Conservation (phyloP, 2,797 vertebrate species). For the Cryptoprocta ferox region DNA sequence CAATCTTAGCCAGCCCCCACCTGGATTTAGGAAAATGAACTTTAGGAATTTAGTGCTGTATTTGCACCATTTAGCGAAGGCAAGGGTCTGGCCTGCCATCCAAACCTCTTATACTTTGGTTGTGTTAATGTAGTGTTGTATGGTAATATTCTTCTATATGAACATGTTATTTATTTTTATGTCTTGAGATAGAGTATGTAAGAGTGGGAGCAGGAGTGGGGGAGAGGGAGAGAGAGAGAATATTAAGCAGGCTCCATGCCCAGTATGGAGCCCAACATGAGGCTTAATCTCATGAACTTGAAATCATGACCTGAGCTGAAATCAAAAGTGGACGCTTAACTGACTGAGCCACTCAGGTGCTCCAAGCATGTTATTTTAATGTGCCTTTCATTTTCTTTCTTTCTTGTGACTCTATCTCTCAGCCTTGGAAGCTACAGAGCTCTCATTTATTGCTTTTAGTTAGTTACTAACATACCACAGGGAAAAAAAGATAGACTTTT, state of each 20-base stretch:
- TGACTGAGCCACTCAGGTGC: too few relatives aligned
- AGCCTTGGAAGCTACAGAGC: not conserved
- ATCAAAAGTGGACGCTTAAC: too few relatives aligned
- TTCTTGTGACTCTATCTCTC: not conserved
- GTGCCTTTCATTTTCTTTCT: not conserved
- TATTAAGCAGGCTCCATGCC: too few relatives aligned
- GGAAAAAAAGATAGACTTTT: not conserved
- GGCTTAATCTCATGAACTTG: too few relatives aligned
- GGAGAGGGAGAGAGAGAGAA: too few relatives aligned
- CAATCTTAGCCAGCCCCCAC: rapidly evolving
- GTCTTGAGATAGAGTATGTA: too few relatives aligned
- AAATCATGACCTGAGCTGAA: too few relatives aligned
- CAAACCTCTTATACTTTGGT: not conserved
- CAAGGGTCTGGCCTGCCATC: not conserved
- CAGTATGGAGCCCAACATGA: too few relatives aligned
- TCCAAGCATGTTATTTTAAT: not conserved
- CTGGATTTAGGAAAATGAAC: not conserved
- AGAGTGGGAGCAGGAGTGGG: too few relatives aligned
- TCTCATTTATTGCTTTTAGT: not conserved
- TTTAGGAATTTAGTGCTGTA: not conserved
- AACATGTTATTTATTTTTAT: too few relatives aligned
- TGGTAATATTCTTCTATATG: not conserved
- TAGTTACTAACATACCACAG: not conserved
- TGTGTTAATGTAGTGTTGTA: not conserved
- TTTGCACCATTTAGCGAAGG: not conserved